Evolutionary conservation across 2,797 vertebrate genomes (phyloP).

Genomic region (Platyrinchus mystaceus): DNA sequence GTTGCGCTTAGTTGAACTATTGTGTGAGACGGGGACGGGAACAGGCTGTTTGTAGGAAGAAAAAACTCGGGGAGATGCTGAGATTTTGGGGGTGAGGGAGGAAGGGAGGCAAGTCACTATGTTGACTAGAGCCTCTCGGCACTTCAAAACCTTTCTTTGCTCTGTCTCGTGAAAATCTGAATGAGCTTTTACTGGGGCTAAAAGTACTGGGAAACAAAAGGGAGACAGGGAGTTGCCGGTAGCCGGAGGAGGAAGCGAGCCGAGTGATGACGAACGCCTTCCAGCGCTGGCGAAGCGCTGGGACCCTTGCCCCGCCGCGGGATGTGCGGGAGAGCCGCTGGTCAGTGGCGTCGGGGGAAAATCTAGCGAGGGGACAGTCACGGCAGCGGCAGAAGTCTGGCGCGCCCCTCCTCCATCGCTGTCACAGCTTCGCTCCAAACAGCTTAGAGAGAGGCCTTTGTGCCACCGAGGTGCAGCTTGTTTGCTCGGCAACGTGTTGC

Average conservation of each 20-base stretch:
- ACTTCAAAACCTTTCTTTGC: neutral
- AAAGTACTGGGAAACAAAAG: conserved; percentile 10
- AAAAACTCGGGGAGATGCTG: neutral
- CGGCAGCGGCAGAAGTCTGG: neutral
- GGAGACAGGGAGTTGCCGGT: neutral
- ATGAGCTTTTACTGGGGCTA: neutral
- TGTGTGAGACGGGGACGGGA: neutral
- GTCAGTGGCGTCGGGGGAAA: rapidly evolving
- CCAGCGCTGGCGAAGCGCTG: neutral
- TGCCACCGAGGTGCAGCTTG: neutral
- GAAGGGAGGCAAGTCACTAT: neutral
- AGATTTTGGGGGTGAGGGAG: neutral
- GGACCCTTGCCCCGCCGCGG: neutral
- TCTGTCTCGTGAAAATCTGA: neutral
- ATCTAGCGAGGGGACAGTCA: neutral
- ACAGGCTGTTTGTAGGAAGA: neutral
- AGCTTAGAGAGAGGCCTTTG: neutral
- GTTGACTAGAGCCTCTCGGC: neutral
- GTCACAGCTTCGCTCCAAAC: neutral
- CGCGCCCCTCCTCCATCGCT: neutral
- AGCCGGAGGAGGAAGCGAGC: neutral
- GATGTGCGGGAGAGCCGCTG: neutral
- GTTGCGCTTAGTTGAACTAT: neutral
- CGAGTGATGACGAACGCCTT: neutral
- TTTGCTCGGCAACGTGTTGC: neutral